These are phyloP conservation scores for Antrozous pallidus DNA, from an alignment of 2,797 vertebrate species.

Conservation along the genomic window DNA sequence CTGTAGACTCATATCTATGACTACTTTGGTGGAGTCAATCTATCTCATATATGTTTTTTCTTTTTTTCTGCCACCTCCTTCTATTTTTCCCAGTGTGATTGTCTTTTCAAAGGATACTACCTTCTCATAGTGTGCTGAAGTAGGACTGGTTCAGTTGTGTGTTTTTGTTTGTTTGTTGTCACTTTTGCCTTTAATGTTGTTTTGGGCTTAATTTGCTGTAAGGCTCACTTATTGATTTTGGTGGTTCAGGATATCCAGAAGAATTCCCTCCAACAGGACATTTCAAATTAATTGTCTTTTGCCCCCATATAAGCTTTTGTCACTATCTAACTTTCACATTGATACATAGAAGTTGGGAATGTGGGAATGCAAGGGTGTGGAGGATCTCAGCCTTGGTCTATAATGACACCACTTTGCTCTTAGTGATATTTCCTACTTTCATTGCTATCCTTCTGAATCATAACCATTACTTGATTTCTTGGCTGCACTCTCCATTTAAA, in stretches of 20 bases:
- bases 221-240: neutral
- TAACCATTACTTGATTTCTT: neutral
- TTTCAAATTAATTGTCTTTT: neutral
- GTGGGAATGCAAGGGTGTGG: neutral
- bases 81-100: neutral
- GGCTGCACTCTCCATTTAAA: neutral
- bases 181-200: neutral
- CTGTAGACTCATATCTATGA: neutral
- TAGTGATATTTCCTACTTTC: neutral
- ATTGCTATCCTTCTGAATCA: neutral
- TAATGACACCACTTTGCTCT: neutral
- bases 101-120: neutral
- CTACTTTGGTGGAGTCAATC: neutral
- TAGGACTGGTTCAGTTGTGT: neutral
- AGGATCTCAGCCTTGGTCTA: neutral
- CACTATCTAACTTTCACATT: neutral
- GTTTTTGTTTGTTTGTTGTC: no score
- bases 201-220: neutral
- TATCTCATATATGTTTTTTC: neutral
- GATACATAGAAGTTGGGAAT: neutral
- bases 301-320: neutral
- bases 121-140: neutral
- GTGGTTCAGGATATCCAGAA: neutral
- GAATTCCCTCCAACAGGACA: neutral
- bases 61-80: neutral